Base-by-base conservation (phyloP, 2,888 invertebrate genomes). In the Amiota minor region DNA sequence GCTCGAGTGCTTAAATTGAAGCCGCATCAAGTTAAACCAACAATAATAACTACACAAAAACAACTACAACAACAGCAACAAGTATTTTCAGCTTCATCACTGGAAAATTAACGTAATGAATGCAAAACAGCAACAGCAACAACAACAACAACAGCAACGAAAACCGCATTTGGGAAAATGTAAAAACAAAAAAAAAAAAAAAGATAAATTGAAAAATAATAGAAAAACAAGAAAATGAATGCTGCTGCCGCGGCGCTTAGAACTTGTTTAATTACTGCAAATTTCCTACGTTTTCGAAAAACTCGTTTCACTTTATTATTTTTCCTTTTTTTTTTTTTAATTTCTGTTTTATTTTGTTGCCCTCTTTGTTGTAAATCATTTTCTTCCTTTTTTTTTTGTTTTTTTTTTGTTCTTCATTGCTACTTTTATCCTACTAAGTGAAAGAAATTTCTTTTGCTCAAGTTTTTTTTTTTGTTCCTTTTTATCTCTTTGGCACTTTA, bases 191-290 rank as follows among this genome's bases (percentile, higher is more conserved):
- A 35, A 35, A 35, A 35, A 35, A 35, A 35, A 6, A 3, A 35
- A 35, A 35, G 35, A n/a, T n/a, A n/a, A n/a, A n/a, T n/a, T 35
- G 6, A 35, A 35, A 35, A 35, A 35, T 35, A 35, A 35, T 35
- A 4, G 35, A 35, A 35, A 35, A 35, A 35, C 35, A 35, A 35
- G 35, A 35, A 35, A 35, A 35, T 35, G 23, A 3, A 1, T 23
- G 23, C 1, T 23, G 35, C 6, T 35, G 35, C 35, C 35, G 35
- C 35, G 35, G 35, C 35, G 35, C 35, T 20, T 35, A 23, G 35
- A 47, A 65, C 9, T 46, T 65, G 16, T 65, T 65, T 65, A 65
- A 65, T 47, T 65, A 47, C 65, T 65, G 65, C 47, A 65, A 64
- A 64, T 64, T 64, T 46, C n/a, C 11, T 4, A 20, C 11, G 20